A percentile compares a stretch with the other conserved stretches of the same genome.
Evolutionary conservation across 2,888 invertebrate species (phyloP).

Genomic region (Phytoseiulus persimilis): DNA sequence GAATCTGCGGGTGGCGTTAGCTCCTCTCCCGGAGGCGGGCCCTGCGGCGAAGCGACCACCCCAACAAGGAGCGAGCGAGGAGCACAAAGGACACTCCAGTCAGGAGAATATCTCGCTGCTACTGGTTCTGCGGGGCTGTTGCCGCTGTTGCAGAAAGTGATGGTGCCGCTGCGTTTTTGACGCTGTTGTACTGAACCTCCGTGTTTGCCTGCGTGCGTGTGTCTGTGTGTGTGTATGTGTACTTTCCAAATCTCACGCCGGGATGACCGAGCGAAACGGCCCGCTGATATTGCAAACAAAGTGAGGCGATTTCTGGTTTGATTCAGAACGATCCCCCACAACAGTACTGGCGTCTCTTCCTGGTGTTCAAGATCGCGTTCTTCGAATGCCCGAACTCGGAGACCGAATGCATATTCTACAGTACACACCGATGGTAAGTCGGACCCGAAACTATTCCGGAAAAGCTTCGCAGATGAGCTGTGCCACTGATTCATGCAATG

Average conservation of each 20-base stretch:
- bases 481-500: too few species aligned
- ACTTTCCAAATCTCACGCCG: neutral
- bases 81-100: conserved; percentile 5
- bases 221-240: neutral
- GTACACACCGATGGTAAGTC: conserved; percentile 13
- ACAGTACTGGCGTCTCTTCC: neutral
- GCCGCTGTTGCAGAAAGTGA: neutral
- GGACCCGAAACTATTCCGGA: neutral
- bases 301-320: too few species aligned
- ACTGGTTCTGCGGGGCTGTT: neutral
- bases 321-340: neutral
- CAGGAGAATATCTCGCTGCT: neutral
- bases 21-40: conserved; percentile 38
- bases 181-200: neutral
- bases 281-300: neutral
- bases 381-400: neutral
- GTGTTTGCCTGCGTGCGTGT: neutral
- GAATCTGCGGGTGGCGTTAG: neutral
- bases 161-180: neutral
- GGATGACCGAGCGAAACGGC: neutral
- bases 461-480: too few species aligned
- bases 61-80: conserved; percentile 11
- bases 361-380: neutral
- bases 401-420: conserved; percentile 11
- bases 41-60: conserved; percentile 36